These are phyloP conservation scores for Pomphorhynchus laevis DNA, from an alignment of 1,140 invertebrate genomes.

Conservation along the genomic window DNA sequence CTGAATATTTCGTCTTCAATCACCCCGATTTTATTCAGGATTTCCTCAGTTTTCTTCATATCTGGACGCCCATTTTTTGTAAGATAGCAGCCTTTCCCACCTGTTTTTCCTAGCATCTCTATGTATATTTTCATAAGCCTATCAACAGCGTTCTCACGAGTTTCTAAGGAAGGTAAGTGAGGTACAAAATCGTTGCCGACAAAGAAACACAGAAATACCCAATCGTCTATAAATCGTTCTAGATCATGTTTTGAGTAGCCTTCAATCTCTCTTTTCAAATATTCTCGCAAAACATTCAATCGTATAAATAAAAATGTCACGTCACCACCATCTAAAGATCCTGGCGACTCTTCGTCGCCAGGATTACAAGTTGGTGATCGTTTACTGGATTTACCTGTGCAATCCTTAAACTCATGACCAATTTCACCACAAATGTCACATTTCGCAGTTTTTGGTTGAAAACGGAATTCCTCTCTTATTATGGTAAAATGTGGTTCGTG, in stretches of 20 bases:
- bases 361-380: conserved; percentile 18
- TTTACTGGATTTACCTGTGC: conserved; percentile 30
- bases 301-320: conserved; percentile 26
- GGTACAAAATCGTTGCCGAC: conserved; percentile 97
- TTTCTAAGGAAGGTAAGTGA: conserved; percentile 84
- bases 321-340: conserved; percentile 18
- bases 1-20: conserved; percentile 92
- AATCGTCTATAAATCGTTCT: conserved; percentile 39
- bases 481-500: conserved; percentile 88
- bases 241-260: conserved; percentile 27
- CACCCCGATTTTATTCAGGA: conserved; percentile 43
- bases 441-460: no score
- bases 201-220: conserved; percentile 99
- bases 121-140: conserved; percentile 67
- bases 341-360: conserved; percentile 17
- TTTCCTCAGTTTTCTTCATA: conserved; percentile 55
- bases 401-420: conserved; percentile 79
- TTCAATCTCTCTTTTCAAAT: conserved; percentile 46
- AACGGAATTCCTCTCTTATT: conserved; percentile 68
- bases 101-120: conserved; percentile 58
- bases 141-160: conserved; percentile 75
- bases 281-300: conserved; percentile 60
- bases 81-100: conserved; percentile 32
- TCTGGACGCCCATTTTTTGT: conserved; percentile 71
- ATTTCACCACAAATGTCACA: conserved; percentile 81